These are phyloP conservation scores for Hypena proboscidalis DNA, from an alignment of 2,888 invertebrate genomes.

Conservation along the genomic window DNA sequence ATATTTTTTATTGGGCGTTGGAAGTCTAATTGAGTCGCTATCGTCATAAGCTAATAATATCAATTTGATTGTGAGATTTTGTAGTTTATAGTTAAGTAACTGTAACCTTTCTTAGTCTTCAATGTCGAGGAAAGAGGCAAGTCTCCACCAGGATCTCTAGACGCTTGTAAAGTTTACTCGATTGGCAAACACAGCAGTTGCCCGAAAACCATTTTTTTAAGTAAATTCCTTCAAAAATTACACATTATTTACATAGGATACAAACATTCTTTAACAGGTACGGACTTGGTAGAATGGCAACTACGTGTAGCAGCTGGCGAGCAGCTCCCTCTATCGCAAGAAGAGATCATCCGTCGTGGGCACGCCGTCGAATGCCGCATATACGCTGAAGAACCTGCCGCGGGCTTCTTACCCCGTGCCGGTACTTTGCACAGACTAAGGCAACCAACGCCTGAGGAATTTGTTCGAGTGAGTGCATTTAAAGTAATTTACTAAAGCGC, in stretches of 20 bases:
- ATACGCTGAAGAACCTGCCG: slow-evolving; percentile 95
- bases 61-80: too few species aligned
- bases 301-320: slow-evolving; percentile 95
- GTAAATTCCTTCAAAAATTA: neutral
- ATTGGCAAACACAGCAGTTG: too few species aligned
- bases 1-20: too few species aligned
- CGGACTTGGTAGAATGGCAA: slow-evolving; percentile 99
- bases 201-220: too few species aligned
- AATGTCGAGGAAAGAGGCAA: too few species aligned
- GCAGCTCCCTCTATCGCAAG: slow-evolving; percentile 91
- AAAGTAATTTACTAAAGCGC: neutral
- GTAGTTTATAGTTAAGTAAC: too few species aligned
- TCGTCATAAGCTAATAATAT: too few species aligned
- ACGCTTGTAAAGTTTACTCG: too few species aligned
- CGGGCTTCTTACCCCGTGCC: slow-evolving; percentile 97
- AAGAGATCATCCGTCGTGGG: slow-evolving; percentile 90
- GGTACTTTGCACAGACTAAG: slow-evolving; percentile 91
- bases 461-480: slow-evolving; percentile 85
- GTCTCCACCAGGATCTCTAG: too few species aligned
- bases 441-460: slow-evolving; percentile 87
- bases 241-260: too few species aligned
- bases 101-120: too few species aligned
- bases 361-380: slow-evolving; percentile 98
- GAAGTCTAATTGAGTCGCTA: too few species aligned
- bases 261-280: slow-evolving; percentile 71